Conservation (phyloP, 2,888 invertebrate species). For the Coleophora deauratella region DNA sequence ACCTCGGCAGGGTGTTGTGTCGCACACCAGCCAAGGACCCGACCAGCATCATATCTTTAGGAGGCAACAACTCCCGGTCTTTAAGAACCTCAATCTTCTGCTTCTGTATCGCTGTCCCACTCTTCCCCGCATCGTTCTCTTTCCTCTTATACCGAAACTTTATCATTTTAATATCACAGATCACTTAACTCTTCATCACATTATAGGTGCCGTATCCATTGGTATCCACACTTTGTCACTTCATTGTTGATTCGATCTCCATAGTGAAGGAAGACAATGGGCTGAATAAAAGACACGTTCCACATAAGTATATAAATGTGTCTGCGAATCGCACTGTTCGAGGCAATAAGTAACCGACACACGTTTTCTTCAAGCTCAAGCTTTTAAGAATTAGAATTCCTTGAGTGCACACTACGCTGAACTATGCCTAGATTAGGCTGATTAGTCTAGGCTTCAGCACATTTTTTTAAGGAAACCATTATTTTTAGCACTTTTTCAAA, state of each 20-base stretch:
- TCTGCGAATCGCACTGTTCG: conserved; percentile 17
- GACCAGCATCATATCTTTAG: conserved; percentile 57
- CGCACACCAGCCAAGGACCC: conserved; percentile 56
- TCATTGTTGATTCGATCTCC: conserved; percentile 26
- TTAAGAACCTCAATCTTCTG: conserved; percentile 62
- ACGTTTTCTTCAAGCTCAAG: conserved; percentile 42
- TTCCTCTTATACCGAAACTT: conserved; percentile 80
- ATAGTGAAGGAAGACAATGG: conserved; percentile 45
- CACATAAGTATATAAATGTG: conserved; percentile 6
- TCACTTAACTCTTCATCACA: no score
- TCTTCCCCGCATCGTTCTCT: conserved; percentile 57
- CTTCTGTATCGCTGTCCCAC: conserved; percentile 56
- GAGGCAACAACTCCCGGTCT: conserved; percentile 58
- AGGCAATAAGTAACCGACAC: conserved; percentile 59
- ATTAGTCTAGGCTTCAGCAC: no score
- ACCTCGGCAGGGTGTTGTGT: conserved; percentile 61
- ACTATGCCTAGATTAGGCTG: conserved; percentile 30
- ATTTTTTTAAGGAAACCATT: no score
- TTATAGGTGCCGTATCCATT: conserved; percentile 4
- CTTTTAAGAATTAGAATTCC: conserved; percentile 49
- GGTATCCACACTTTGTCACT: conserved; percentile 20
- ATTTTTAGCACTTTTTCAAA: no score
- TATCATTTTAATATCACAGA: conserved; percentile 58
- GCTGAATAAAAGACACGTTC: conserved; percentile 34
- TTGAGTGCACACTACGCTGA: conserved; percentile 29